These are phyloP conservation scores for Caenorhabditis sulstoni DNA, from an alignment of 2,888 invertebrate species.

Conservation along the genomic window DNA sequence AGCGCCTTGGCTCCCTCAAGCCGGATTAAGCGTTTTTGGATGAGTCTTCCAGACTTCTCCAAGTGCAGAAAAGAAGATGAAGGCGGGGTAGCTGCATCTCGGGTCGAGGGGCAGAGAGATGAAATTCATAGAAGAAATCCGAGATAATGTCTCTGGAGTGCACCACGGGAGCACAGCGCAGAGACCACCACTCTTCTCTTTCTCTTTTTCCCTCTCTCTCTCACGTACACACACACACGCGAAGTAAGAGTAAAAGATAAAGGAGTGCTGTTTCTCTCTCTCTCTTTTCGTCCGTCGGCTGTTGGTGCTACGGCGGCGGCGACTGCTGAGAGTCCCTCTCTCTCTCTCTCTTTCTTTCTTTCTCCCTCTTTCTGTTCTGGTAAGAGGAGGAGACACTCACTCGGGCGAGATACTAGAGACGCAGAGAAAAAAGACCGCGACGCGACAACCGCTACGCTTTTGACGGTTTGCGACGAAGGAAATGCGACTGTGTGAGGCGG, in stretches of 20 bases:
- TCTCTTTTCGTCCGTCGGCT: slow-evolving; percentile 20
- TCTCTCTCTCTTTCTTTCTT: slow-evolving; percentile 20
- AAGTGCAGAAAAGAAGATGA: slow-evolving; percentile 32
- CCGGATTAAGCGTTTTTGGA: neutral
- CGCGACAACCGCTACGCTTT: slow-evolving; percentile 58
- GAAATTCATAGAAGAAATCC: slow-evolving; percentile 34
- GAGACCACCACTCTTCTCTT: slow-evolving; percentile 42
- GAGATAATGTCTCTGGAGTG: slow-evolving; percentile 41
- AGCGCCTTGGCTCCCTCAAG: too few species aligned
- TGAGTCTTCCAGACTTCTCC: neutral
- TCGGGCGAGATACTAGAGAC: slow-evolving; percentile 13
- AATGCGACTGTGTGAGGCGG: slow-evolving; percentile 15
- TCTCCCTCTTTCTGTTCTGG: slow-evolving; percentile 7
- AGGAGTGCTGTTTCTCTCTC: slow-evolving; percentile 41
- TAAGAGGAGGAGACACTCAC: neutral
- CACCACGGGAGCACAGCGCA: slow-evolving; percentile 45
- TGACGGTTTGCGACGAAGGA: slow-evolving; percentile 50
- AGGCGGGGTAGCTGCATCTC: neutral
- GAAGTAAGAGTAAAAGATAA: slow-evolving; percentile 59
- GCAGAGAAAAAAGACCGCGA: slow-evolving; percentile 38
- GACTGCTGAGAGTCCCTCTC: neutral
- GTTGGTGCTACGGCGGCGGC: slow-evolving; percentile 35
- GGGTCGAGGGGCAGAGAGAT: slow-evolving; percentile 12
- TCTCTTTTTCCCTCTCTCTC: slow-evolving; percentile 15
- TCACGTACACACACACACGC: slow-evolving; percentile 31